phyloP scores from a whole-genome alignment of 2,797 vertebrate species.

The Paguma larvata region DNA sequence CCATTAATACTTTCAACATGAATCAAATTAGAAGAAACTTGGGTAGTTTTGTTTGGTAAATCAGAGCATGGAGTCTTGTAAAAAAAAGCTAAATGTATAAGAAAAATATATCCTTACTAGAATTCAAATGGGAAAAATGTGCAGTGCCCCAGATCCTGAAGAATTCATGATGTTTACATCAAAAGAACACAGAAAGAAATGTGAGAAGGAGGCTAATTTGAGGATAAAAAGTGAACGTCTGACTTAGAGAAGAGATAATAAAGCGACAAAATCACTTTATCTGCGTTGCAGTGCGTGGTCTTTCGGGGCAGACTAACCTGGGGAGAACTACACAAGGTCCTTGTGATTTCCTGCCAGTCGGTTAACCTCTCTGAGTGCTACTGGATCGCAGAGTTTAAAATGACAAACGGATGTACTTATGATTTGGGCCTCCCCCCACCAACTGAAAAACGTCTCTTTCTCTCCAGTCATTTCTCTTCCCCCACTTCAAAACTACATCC shows the following conservation, averaged over 20 bases:
- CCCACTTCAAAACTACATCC: neutral
- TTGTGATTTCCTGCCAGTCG: neutral
- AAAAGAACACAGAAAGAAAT: neutral
- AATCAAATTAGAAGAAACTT: conserved; percentile 33
- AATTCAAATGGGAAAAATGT: neutral
- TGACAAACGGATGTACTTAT: neutral
- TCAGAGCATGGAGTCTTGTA: neutral
- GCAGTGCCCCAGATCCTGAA: neutral
- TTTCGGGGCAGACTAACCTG: neutral
- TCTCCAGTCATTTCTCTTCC: neutral
- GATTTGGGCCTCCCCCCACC: neutral
- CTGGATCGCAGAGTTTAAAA: neutral
- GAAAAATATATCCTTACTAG: neutral
- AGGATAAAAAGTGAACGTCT: neutral
- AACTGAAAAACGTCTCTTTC: neutral
- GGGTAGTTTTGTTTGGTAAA: conserved; percentile 8
- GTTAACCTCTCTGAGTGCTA: neutral
- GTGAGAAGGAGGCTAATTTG: neutral
- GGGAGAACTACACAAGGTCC: neutral
- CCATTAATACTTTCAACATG: conserved; percentile 11
- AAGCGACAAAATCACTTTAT: neutral
- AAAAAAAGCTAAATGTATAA: neutral
- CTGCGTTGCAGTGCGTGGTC: neutral
- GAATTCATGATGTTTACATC: neutral
- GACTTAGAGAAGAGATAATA: neutral